Evolutionary conservation across 2,888 invertebrate species (phyloP).

Genomic region (Elmis aenea): DNA sequence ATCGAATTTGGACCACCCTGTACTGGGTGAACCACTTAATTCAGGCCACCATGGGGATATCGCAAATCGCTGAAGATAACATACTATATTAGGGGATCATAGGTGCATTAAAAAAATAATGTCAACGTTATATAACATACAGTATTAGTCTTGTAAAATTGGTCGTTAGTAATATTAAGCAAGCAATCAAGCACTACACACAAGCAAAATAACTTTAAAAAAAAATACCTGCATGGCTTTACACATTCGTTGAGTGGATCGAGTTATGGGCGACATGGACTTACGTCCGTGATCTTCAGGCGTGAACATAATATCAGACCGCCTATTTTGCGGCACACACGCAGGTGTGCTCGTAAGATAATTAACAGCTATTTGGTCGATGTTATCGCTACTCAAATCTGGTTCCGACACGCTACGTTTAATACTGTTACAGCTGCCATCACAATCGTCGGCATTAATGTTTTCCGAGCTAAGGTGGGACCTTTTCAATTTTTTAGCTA

Average conservation of each 20-base stretch:
- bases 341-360: constrained; percentile 46
- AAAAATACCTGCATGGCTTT: constrained; percentile 77
- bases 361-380: constrained; percentile 14
- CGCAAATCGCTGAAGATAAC: no score
- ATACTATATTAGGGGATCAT: no score
- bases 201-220: neutral
- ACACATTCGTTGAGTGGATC: constrained; percentile 80
- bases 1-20: no score
- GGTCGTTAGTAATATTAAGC: constrained; percentile 1
- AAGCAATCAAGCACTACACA: neutral
- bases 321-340: constrained; percentile 32
- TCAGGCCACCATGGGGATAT: no score
- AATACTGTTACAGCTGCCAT: constrained; percentile 6
- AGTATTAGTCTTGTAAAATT: constrained; percentile 1
- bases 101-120: neutral
- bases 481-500: constrained; percentile 29
- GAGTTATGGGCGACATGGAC: constrained; percentile 85
- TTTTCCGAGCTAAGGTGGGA: constrained; percentile 13
- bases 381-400: constrained; percentile 30
- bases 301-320: constrained; percentile 39
- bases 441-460: constrained; percentile 5
- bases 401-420: constrained; percentile 35
- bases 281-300: constrained; percentile 56
- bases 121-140: neutral
- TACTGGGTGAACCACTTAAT: no score